These are phyloP conservation scores for Plectus sambesii DNA, from an alignment of 1,140 invertebrate species.

Conservation along the genomic window DNA sequence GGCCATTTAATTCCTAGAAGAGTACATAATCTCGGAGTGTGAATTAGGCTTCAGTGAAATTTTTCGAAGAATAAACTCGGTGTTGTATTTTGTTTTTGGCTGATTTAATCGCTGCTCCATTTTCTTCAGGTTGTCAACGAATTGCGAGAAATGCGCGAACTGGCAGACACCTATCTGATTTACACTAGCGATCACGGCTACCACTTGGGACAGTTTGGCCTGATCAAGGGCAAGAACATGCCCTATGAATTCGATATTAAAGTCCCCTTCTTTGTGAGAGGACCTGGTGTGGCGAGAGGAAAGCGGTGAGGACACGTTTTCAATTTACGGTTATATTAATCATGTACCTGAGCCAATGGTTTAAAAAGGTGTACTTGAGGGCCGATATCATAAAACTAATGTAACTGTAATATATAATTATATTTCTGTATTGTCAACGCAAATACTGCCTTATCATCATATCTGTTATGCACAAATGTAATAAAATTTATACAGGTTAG, in stretches of 20 bases:
- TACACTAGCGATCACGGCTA: constrained; percentile 98
- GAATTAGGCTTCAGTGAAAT: no score
- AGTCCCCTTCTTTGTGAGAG: constrained; percentile 83
- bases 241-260: constrained; percentile 97
- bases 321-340: constrained; percentile 1
- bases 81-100: no score
- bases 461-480: no score
- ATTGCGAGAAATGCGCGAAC: constrained; percentile 53
- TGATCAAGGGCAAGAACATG: constrained; percentile 92
- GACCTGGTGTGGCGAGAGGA: constrained; percentile 75
- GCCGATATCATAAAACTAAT: constrained; percentile 3
- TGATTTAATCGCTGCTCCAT: background rate
- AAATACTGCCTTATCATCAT: no score
- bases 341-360: background rate
- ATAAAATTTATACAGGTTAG: no score
- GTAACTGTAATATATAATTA: constrained; percentile 2
- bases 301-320: constrained; percentile 59
- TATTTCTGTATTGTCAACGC: background rate
- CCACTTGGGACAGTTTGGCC: constrained; percentile 89
- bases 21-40: no score
- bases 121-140: background rate
- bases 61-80: no score
- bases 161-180: constrained; percentile 89
- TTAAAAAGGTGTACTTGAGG: background rate
- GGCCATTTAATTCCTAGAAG: no score